Evolutionary conservation across 2,113 vertebrate genomes (phyloP).

Genomic region (Gopherus flavomarginatus): DNA sequence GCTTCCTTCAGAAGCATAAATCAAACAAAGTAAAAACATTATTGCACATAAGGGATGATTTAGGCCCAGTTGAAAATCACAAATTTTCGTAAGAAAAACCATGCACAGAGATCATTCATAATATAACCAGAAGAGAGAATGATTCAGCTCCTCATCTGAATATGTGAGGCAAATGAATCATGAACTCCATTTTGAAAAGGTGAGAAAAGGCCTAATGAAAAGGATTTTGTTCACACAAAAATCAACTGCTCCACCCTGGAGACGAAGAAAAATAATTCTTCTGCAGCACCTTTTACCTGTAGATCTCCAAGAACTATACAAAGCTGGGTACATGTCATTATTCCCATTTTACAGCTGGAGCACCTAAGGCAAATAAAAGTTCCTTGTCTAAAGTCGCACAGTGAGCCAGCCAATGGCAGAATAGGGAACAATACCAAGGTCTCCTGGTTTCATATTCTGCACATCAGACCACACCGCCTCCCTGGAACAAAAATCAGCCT

Average conservation of each 20-base stretch:
- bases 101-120: not conserved
- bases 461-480: not conserved
- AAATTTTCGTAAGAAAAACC: slow-evolving; percentile 7
- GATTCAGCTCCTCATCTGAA: not conserved
- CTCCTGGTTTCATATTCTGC: not conserved
- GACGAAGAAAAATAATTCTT: not conserved
- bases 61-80: not conserved
- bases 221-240: not conserved
- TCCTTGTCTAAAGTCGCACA: not conserved
- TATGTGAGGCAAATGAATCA: not conserved
- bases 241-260: fast-evolving
- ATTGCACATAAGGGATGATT: not conserved
- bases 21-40: not conserved
- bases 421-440: not conserved
- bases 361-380: not conserved
- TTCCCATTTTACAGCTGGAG: not conserved
- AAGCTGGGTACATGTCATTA: not conserved
- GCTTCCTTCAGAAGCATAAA: slow-evolving; percentile 25
- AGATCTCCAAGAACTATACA: not conserved
- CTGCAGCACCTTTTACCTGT: not conserved
- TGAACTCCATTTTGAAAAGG: not conserved
- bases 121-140: not conserved
- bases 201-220: not conserved
- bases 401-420: not conserved
- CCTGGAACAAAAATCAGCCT: not conserved